Base-by-base conservation (phyloP, 2,113 vertebrate species). In the Henicopernis longicauda region DNA sequence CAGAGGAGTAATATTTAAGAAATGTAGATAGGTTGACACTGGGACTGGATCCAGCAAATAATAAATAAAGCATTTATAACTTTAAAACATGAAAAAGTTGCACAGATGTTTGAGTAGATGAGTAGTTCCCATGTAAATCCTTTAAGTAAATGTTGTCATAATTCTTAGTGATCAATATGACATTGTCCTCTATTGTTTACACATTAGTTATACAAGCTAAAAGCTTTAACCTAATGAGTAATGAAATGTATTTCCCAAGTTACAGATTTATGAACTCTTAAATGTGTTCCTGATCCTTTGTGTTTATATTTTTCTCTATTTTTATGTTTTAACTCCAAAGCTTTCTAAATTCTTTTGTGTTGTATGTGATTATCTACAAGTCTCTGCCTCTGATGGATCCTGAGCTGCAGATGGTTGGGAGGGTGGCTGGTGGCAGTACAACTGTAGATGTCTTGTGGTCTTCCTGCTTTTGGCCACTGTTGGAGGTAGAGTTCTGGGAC, bases 371-470 rank as follows among this genome's bases (percentile, higher is more conserved):
- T 66, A 27, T 38, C 27, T 62, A 25, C n/a, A 40, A 27, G 27
- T 21, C 36, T 62, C 34, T 96, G 66, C 42, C 22, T 71, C 45
- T 1, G 3, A 4, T 62, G 34, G 17, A 40, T 58, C 32, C 20
- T 40, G 69, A 84, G 12, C 34, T 82, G 31, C 2, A 0, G 17
- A 17, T 62, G n/a, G 20, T 67, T 0, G 0, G 11, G 15, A 36
- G 21, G 18, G 18, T 59, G 65, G 11, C 14, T 73, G 38, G 36
- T 49, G 52, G 38, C 27, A 18, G 22, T 49, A 50, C 8, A 1
- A 1, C 61, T 26, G 19, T 16, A 26, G 12, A 16, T 49, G 38
- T n/a, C 15, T 47, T 61, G 17, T 72, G 22, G 17, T 76, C 3
- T 42, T 94, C 9, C 59, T 79, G 45, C 50, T 65, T 79, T 80